A percentile compares a stretch with the other conserved stretches of the same genome.
These are phyloP conservation scores for Propsilocerus akamusi DNA, from an alignment of 1,140 invertebrate species.

Conservation along the genomic window DNA sequence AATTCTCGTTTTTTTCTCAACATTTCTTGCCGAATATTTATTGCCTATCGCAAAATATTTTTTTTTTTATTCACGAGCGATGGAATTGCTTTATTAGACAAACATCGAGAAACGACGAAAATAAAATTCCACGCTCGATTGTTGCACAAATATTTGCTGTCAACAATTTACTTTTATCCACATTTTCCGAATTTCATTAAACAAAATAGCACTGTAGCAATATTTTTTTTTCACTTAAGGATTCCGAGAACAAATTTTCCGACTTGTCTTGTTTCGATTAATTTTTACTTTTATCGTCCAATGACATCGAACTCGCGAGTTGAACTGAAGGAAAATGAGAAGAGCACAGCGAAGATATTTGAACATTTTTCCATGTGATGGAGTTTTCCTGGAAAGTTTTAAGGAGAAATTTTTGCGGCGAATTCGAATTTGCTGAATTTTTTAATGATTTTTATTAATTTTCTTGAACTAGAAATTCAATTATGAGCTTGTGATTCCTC, in stretches of 20 bases:
- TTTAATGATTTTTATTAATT: no score
- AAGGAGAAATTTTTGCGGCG: neutral
- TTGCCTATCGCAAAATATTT: no score
- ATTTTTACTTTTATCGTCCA: neutral
- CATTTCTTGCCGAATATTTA: no score
- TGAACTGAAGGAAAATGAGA: neutral
- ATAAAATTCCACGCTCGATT: neutral
- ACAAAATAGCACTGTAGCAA: neutral
- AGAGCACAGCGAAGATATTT: no score
- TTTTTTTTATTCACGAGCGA: no score
- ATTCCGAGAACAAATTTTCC: neutral
- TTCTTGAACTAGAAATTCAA: no score
- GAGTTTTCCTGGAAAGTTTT: neutral
- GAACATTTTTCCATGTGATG: neutral
- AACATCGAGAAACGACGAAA: neutral
- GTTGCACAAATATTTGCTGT: neutral
- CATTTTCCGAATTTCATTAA: neutral
- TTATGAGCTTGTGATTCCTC: no score
- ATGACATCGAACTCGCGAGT: neutral
- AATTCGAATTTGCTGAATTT: neutral
- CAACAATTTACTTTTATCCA: neutral
- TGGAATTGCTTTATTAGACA: neutral
- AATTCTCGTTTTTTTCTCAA: no score
- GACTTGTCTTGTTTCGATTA: no score
- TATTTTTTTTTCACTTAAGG: neutral